phyloP scores from a whole-genome alignment of 2,113 vertebrate species.

The Dolichotis patagonum region DNA sequence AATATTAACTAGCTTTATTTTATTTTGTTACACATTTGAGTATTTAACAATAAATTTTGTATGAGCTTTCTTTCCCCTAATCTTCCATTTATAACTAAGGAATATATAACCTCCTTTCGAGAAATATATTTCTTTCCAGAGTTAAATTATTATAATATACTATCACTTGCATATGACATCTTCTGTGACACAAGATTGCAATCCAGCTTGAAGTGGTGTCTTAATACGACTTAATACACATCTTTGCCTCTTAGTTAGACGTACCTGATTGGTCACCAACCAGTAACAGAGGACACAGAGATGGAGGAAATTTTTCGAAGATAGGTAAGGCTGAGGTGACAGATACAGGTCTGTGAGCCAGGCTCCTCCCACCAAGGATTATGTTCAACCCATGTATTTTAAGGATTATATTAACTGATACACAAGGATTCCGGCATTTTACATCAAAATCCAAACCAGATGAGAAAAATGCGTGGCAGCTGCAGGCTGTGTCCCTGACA shows the following conservation, averaged over 20 bases:
- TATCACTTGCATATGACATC: neutral
- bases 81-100: neutral
- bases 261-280: neutral
- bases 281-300: neutral
- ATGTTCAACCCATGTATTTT: neutral
- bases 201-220: neutral
- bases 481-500: neutral
- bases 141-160: neutral
- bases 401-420: neutral
- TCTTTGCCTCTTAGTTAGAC: neutral
- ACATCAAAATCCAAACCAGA: neutral
- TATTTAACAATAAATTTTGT: slow-evolving; percentile 27
- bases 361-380: neutral
- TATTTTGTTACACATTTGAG: slow-evolving; percentile 12
- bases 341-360: neutral
- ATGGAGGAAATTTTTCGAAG: neutral
- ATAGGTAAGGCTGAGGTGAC: neutral
- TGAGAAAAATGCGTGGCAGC: neutral
- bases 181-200: neutral
- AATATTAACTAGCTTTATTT: slow-evolving; percentile 46
- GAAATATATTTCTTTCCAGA: neutral
- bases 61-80: neutral
- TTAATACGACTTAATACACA: neutral
- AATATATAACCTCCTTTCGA: neutral
- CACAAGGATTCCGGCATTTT: neutral